phyloP scores from a whole-genome alignment of 1,140 invertebrate species.

The Cydia pomonella region DNA sequence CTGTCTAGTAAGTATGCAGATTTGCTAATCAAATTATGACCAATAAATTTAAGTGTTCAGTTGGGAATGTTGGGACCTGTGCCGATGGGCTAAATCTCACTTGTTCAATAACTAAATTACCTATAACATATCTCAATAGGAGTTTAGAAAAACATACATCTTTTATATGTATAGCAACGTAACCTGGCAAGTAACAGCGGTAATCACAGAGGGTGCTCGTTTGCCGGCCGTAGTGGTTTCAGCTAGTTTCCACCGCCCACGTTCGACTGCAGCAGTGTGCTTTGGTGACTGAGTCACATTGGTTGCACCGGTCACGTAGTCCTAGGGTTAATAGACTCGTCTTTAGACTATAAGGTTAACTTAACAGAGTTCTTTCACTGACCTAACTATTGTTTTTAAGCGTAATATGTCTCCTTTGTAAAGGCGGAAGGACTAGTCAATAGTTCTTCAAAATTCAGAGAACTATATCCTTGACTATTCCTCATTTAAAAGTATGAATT shows the following conservation, averaged over 20 bases:
- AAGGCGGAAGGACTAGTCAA: neutral
- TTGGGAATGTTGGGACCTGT: too few species aligned
- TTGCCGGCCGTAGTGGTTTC: slow-evolving; percentile 34
- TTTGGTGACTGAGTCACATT: slow-evolving; percentile 2
- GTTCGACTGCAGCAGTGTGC: slow-evolving; percentile 8
- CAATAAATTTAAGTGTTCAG: too few species aligned
- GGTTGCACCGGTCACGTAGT: slow-evolving; percentile 2
- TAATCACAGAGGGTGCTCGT: slow-evolving; percentile 5
- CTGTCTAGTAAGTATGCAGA: too few species aligned
- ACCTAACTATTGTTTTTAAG: neutral
- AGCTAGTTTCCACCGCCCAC: slow-evolving; percentile 40
- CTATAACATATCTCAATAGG: neutral
- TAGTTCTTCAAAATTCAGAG: neutral
- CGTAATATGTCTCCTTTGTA: too few species aligned
- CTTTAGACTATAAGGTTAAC: neutral
- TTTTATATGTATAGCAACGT: neutral
- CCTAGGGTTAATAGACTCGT: slow-evolving; percentile 1
- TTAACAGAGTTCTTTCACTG: neutral
- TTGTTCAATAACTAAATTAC: neutral
- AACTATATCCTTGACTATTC: too few species aligned
- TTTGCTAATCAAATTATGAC: too few species aligned
- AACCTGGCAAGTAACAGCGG: neutral
- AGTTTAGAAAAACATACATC: neutral
- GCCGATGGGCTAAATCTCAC: neutral
- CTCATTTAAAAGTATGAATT: too few species aligned